Evolutionary conservation across 2,113 vertebrate species (phyloP), one percentile per base, ranked within the genome.

Genomic region (Pelodiscus sinensis): DNA sequence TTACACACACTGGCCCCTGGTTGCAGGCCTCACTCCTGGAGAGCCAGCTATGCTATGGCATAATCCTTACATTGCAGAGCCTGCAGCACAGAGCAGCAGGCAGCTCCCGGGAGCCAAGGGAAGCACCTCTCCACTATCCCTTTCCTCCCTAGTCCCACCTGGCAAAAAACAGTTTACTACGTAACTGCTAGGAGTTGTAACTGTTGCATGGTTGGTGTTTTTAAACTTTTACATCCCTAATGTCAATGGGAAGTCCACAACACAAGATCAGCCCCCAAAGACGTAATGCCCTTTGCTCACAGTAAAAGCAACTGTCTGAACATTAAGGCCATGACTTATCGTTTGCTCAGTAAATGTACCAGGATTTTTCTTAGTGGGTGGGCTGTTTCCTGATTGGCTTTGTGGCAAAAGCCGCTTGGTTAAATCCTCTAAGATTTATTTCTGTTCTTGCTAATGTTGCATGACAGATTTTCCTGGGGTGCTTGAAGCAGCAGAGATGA

Each of bases 371-470:
- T 80, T 81, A 87, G 83, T 0, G 44, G 75, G 79, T 0, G 31
- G 13, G n/a, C 24, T 83, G 90, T 87, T 95, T 96, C 92, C 95
- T 87, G 92, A 92, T 94, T 94, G 95, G 93, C 82, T 87, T 82
- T 6, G 10, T 9, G 89, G 88, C 88, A 91, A 93, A 96, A 96
- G 95, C 96, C 79, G 94, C 93, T 97, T 2, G 15, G 55, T 77
- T 89, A 93, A 97, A 96, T 96, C 95, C 94, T 88, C 79, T 89
- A 85, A 94, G 92, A 38, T 92, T 92, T 93, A 96, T 93, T 89
- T 94, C 92, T 3, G 1, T 87, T 92, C 92, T 56, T 77, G 86
- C 85, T 96, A 96, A 96, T 92, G 85, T 90, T 58, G 1, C 88
- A 80, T 96, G 95, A 96, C 94, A 93, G 29, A 92, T 96, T 95